Evolutionary conservation across 2,797 vertebrate genomes (phyloP).

Genomic region (Saxicola maurus): DNA sequence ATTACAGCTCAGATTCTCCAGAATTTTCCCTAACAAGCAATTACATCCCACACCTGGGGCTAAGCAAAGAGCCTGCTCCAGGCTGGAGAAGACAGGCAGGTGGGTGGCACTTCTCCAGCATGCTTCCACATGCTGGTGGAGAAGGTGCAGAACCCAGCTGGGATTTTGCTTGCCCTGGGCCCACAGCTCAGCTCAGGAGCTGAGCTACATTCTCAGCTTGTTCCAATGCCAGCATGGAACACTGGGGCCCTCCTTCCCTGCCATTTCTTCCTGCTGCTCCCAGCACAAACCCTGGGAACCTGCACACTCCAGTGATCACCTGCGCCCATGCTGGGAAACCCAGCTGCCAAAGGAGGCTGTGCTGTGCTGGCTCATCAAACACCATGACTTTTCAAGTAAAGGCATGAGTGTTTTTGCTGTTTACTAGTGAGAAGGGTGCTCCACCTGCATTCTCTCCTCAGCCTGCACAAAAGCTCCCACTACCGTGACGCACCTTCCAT

Average conservation of each 20-base stretch:
- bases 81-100: neutral
- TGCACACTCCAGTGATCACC: neutral
- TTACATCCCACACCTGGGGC: neutral
- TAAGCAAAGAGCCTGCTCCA: neutral
- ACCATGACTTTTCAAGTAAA: neutral
- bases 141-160: neutral
- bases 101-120: neutral
- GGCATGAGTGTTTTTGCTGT: neutral
- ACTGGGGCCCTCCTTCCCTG: neutral
- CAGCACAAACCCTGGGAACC: neutral
- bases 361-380: neutral
- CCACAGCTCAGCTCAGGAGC: neutral
- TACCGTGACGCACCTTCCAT: neutral
- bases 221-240: rapidly evolving
- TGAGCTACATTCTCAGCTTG: neutral
- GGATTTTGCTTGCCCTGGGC: neutral
- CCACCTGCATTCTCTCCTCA: neutral
- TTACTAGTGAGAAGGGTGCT: neutral
- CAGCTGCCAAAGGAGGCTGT: neutral
- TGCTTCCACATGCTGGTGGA: neutral
- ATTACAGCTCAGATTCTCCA: neutral
- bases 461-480: neutral
- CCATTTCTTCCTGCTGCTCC: neutral
- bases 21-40: neutral
- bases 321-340: neutral